Evolutionary conservation across 1,140 invertebrate genomes (phyloP), one percentile per base, ranked within the genome.

Genomic region (Nasonia vitripennis): DNA sequence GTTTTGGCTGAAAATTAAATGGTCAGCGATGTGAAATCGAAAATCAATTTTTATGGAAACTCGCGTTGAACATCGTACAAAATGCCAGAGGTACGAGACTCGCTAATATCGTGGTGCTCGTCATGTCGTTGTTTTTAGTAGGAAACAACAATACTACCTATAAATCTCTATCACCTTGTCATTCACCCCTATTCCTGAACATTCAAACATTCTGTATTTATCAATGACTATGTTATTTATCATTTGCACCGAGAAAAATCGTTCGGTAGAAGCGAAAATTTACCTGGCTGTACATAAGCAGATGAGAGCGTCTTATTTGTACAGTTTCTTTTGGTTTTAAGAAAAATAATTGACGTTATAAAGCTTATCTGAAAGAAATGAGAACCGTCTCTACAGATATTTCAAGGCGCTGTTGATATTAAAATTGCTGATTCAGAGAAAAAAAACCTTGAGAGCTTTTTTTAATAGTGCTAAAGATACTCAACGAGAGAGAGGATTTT

Each of bases 111-210:
- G 79, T 62, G 79, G 79, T 70, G 62, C 31, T 78, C 55, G 78
- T 81, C 78, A 48, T 68, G 70, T 77, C 55, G 23, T 41, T 80
- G 23, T 73, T 79, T 75, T 81, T 67, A 70, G 83, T 84, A 84
- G 77, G 83, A 48, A 68, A 81, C 31, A 80, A 70, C 12, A 55
- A 75, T 74, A 80, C 55, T 74, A 80, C 55, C 55, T 75, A 11
- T 83, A 67, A 75, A 11, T 75, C 17, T 85, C 2, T 75, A 17
- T 78, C 31, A 74, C 78, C 78, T 75, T 78, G 71, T 68, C 41
- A 80, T 68, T 62, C 67, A 78, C 51, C 67, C 37, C 2, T 68
- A 62, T 70, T 82, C 78, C 14, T 51, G 34, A 74, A 68, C 45
- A 77, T 83, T 55, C 10, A 48, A 37, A 81, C 34, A 68, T 23